Evolutionary conservation across 1,140 invertebrate genomes (phyloP).

Genomic region (Elymnias hypermnestra): DNA sequence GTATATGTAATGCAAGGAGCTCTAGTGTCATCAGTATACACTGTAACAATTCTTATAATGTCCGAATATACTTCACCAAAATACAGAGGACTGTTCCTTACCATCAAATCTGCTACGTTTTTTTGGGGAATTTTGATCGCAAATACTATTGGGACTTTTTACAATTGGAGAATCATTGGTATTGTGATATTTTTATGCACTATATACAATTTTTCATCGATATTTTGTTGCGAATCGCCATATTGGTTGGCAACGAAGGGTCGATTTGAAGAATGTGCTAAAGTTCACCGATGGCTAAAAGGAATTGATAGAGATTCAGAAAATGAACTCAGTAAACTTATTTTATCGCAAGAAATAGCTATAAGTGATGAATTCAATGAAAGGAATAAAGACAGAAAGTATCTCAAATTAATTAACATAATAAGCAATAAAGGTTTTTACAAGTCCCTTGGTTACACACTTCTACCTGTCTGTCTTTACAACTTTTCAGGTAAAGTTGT

Average conservation of each 20-base stretch:
- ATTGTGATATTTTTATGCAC: constrained; percentile 16
- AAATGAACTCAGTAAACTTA: constrained; percentile 15
- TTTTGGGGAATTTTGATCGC: constrained; percentile 34
- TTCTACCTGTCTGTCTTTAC: constrained; percentile 13
- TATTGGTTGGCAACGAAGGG: constrained; percentile 30
- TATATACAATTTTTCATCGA: constrained; percentile 14
- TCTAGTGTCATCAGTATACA: not conserved
- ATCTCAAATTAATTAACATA: not conserved
- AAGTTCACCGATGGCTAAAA: constrained; percentile 30
- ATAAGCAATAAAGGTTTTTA: not conserved
- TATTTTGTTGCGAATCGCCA: constrained; percentile 29
- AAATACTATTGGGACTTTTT: constrained; percentile 35
- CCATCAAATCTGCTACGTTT: constrained; percentile 30
- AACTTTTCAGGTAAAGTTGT: constrained; percentile 36
- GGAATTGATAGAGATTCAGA: constrained; percentile 17
- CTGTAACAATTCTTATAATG: not conserved
- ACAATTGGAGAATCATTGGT: constrained; percentile 33
- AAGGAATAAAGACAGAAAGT: constrained; percentile 2
- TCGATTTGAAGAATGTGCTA: constrained; percentile 18
- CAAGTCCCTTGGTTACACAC: not conserved
- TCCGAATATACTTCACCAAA: constrained; percentile 9
- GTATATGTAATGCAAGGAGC: constrained; percentile 8
- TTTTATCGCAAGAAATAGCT: constrained; percentile 6
- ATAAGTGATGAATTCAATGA: constrained; percentile 8
- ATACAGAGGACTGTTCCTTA: constrained; percentile 36